A percentile compares a stretch with the other conserved stretches of the same genome.
phyloP scores from a whole-genome alignment of 2,113 vertebrate species.

The Dasyurus viverrinus region DNA sequence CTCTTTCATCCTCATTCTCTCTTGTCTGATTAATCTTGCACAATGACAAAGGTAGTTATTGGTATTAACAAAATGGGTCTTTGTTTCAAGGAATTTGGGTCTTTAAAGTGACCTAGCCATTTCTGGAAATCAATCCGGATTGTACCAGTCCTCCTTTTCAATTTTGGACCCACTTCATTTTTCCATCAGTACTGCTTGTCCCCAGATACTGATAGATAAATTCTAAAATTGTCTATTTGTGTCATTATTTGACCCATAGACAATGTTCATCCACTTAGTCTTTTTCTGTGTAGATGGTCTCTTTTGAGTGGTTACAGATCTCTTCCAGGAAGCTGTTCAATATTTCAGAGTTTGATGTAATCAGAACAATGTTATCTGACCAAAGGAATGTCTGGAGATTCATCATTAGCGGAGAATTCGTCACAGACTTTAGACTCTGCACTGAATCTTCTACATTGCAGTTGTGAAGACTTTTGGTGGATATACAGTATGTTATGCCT shows the following conservation, averaged over 20 bases:
- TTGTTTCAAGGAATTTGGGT: background rate
- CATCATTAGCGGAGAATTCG: background rate
- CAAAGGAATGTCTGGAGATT: background rate
- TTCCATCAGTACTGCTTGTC: background rate
- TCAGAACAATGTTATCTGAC: too few species aligned
- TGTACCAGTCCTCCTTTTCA: background rate
- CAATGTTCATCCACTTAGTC: background rate
- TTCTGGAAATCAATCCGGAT: background rate
- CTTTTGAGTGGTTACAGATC: background rate
- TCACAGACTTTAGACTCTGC: background rate
- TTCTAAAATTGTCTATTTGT: background rate
- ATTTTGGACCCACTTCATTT: background rate
- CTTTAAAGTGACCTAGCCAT: background rate
- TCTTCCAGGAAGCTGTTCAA: background rate
- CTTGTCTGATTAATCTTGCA: too few species aligned
- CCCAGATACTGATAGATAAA: background rate
- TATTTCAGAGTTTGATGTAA: background rate
- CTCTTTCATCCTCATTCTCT: too few species aligned
- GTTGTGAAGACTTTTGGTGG: background rate
- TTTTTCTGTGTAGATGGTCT: background rate
- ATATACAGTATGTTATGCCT: background rate
- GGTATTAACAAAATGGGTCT: background rate
- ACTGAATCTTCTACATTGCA: too few species aligned
- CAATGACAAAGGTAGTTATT: background rate
- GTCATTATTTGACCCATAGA: background rate